Evolutionary conservation across 1,140 invertebrate genomes (phyloP), one percentile per base, ranked within the genome.

Genomic region (Danaus plexippus): DNA sequence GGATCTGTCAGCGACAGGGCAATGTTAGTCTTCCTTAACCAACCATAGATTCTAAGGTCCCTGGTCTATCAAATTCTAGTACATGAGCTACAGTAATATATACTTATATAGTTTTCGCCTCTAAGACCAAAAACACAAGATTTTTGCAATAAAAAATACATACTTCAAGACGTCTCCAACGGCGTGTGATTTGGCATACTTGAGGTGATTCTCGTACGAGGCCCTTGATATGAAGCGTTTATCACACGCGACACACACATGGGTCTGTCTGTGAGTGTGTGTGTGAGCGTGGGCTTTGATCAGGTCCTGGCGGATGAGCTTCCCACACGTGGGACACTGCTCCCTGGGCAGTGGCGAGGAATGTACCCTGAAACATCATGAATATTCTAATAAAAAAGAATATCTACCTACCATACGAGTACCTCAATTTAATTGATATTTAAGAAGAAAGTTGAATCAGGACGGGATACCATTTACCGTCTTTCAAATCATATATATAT

Each of bases 121-220:
- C n/a, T n/a, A n/a, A n/a, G n/a, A n/a, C 18, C 2, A 22, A 22
- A 22, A 22, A 6, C 2, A 5, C 2, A 2, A 32, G 22, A 32
- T 32, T 32, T 2, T 32, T 32, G 22, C 22, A 32, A 53, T 11
- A 12, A 13, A 10, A 40, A 15, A 46, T 40, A 71, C 72, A 69
- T 42, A 79, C 73, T 79, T 76, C 12, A 71, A 51, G 5, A 75
- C 48, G 6, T 74, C 64, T 1, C 15, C 12, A 0, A 46, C 47
- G 0, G 75, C 69, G 44, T 80, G 77, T 32, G 63, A 59, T 10
- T 53, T 49, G 0, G 73, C 68, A 46, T 76, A 80, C 47, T 72
- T 74, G 0, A 80, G 49, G 43, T 80, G 77, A 9, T 72, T 63
- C 9, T 76, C 63, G 47, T 80, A 80, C 0, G 73, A 73, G 0